Evolutionary conservation across 2,888 invertebrate genomes (phyloP).

Genomic region (Galerucella calmariensis): DNA sequence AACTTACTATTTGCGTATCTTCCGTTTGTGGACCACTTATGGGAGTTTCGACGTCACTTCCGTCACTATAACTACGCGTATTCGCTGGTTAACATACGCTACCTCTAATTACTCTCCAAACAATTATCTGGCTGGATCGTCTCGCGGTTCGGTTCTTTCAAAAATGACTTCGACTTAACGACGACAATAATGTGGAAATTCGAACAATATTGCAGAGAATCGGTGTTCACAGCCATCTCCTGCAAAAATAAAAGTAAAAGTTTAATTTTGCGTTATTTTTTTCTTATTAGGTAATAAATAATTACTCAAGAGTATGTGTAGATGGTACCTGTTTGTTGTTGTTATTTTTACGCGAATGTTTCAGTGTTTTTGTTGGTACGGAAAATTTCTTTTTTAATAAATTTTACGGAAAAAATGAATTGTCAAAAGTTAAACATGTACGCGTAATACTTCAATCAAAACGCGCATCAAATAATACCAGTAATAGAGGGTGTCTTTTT

Average conservation of each 20-base stretch:
- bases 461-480: no score
- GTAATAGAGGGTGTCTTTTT: no score
- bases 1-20: conserved; percentile 10
- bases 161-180: conserved; percentile 40
- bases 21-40: background rate
- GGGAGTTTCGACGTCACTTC: background rate
- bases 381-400: no score
- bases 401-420: no score
- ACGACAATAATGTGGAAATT: conserved; percentile 41
- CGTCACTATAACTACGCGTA: conserved; percentile 3
- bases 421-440: no score
- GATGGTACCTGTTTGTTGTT: background rate
- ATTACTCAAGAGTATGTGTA: conserved; percentile 4
- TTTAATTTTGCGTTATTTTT: conserved; percentile 33
- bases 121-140: conserved; percentile 31
- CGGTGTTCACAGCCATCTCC: conserved; percentile 48
- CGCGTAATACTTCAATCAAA: no score
- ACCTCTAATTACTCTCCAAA: conserved; percentile 34
- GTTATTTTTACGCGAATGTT: background rate
- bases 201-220: conserved; percentile 37
- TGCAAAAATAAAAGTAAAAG: conserved; percentile 45
- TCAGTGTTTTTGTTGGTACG: background rate
- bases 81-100: background rate
- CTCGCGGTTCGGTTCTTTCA: conserved; percentile 39
- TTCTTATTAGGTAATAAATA: conserved; percentile 24